Percentiles rank a stretch among this genome's conserved stretches.
Conservation (phyloP, 2,797 vertebrate genomes). For the Zalophus californianus region DNA sequence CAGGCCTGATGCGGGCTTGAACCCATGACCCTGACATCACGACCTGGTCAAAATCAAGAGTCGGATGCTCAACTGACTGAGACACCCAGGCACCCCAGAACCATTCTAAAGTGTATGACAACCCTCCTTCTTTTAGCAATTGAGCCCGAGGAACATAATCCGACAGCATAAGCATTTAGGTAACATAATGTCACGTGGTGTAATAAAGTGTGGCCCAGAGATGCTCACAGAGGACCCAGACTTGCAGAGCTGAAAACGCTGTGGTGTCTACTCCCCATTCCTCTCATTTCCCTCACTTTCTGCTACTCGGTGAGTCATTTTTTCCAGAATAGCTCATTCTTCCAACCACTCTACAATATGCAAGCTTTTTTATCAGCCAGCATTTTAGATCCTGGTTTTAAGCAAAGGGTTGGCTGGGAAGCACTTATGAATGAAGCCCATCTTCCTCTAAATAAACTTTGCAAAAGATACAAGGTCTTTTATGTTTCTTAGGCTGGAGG, state of each 20-base stretch:
- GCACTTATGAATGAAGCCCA: neutral
- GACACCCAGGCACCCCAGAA: neutral
- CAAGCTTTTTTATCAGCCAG: neutral
- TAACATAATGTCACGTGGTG: neutral
- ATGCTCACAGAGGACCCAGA: rapidly evolving
- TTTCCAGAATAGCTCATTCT: neutral
- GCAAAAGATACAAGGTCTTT: neutral
- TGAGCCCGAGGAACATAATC: neutral
- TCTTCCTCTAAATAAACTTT: neutral
- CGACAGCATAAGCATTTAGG: neutral
- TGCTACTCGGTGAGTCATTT: neutral
- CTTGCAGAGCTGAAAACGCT: neutral
- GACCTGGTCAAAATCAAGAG: neutral
- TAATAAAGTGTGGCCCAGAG: neutral
- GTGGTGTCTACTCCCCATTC: neutral
- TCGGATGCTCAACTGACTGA: neutral
- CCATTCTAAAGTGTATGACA: neutral
- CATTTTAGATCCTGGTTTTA: neutral
- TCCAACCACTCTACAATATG: neutral
- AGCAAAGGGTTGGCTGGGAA: neutral
- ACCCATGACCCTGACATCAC: neutral
- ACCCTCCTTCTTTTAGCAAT: neutral
- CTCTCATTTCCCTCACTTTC: neutral
- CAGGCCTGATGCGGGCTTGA: neutral
- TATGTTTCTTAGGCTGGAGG: neutral